Conservation (phyloP, 2,888 invertebrate genomes). For the Neoaliturus tenellus region DNA sequence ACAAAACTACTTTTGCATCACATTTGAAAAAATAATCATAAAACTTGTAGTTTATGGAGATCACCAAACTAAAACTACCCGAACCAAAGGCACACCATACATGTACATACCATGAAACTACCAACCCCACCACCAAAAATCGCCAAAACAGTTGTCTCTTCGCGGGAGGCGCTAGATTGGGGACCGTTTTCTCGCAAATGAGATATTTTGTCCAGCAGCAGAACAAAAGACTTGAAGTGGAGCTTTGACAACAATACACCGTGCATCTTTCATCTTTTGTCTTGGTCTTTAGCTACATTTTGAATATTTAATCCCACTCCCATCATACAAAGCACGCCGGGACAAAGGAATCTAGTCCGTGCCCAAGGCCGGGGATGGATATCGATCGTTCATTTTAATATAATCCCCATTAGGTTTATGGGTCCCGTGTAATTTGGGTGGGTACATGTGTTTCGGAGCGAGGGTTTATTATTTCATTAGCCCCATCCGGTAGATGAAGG, state of each 20-base stretch:
- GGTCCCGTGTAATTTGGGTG: background rate
- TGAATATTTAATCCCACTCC: slow-evolving; percentile 32
- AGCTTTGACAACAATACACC: slow-evolving; percentile 34
- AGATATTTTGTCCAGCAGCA: slow-evolving; percentile 17
- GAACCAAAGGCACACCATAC: too few species aligned
- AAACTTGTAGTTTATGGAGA: too few species aligned
- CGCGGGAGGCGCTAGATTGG: too few species aligned
- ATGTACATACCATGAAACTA: too few species aligned
- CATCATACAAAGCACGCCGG: background rate
- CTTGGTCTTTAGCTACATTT: slow-evolving; percentile 33
- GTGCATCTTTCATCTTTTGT: slow-evolving; percentile 30
- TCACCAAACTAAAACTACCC: too few species aligned
- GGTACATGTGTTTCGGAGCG: background rate
- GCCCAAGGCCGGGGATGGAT: background rate
- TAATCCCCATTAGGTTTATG: background rate
- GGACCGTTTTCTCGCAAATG: slow-evolving; percentile 3
- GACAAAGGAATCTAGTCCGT: slow-evolving; percentile 11
- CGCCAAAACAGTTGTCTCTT: too few species aligned
- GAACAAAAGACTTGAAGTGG: slow-evolving; percentile 20
- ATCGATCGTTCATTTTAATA: slow-evolving; percentile 10
- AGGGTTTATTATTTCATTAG: slow-evolving; percentile 12
- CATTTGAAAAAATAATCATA: too few species aligned
- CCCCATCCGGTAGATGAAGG: background rate
- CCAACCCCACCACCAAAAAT: too few species aligned
- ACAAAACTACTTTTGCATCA: too few species aligned